A percentile compares a stretch with the other conserved stretches of the same genome.
Evolutionary conservation across 1,140 invertebrate genomes (phyloP).

Genomic region (Oedothorax gibbosus): DNA sequence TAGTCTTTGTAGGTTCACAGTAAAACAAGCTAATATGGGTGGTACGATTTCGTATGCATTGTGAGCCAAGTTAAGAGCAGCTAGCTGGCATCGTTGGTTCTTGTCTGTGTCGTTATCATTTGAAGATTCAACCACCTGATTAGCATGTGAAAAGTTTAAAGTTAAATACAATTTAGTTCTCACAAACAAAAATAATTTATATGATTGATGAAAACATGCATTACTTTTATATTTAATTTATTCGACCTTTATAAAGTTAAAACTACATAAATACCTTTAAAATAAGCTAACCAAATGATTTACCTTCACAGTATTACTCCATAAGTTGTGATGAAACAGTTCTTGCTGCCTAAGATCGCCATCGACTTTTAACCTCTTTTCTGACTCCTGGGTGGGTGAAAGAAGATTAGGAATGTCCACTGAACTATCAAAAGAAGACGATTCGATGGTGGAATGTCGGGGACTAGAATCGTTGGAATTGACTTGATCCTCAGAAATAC

Average conservation of each 20-base stretch:
- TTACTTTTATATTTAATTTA: no score
- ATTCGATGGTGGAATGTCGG: conserved; percentile 46
- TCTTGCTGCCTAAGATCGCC: conserved; percentile 67
- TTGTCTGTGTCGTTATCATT: conserved; percentile 64
- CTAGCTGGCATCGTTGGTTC: conserved; percentile 72
- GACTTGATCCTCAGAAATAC: conserved; percentile 52
- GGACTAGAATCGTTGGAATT: conserved; percentile 60
- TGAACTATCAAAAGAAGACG: conserved; percentile 34
- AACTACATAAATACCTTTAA: neutral
- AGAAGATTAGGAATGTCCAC: conserved; percentile 38
- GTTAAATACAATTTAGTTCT: neutral
- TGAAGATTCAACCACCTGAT: conserved; percentile 65
- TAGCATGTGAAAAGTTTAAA: neutral
- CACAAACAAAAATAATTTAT: neutral
- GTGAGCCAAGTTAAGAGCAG: conserved; percentile 87
- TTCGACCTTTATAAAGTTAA: neutral
- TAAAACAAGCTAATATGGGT: conserved; percentile 87
- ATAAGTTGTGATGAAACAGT: conserved; percentile 78
- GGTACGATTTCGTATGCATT: conserved; percentile 91
- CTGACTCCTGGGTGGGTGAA: conserved; percentile 45
- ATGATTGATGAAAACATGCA: neutral
- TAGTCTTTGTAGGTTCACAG: conserved; percentile 84
- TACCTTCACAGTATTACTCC: conserved; percentile 78
- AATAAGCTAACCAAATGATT: conserved; percentile 61
- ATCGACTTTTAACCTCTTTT: conserved; percentile 52